Percentiles rank a stretch among this genome's conserved stretches.
phyloP scores from a whole-genome alignment of 1,140 invertebrate genomes.

The Nilaparvata lugens region DNA sequence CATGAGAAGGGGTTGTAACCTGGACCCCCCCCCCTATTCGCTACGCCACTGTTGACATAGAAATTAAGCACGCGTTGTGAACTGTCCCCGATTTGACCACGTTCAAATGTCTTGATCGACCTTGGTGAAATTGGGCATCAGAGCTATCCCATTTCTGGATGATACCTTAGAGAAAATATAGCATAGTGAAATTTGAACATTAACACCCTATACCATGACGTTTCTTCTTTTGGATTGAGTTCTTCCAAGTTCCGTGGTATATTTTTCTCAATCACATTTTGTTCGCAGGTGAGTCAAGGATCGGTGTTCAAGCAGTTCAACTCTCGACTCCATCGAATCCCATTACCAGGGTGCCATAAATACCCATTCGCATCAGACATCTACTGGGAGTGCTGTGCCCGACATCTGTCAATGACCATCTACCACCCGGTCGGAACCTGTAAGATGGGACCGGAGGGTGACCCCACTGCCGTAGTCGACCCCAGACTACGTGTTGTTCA shows the following conservation, averaged over 20 bases:
- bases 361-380: constrained; percentile 60
- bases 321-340: constrained; percentile 58
- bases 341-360: constrained; percentile 68
- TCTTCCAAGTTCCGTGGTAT: not conserved
- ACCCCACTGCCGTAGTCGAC: constrained; percentile 72
- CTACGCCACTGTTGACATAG: too few species aligned
- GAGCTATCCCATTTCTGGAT: not conserved
- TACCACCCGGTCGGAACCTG: constrained; percentile 74
- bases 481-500: constrained; percentile 67
- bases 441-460: constrained; percentile 72
- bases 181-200: not conserved
- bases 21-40: too few species aligned
- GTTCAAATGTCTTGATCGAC: too few species aligned
- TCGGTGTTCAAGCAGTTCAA: constrained; percentile 72
- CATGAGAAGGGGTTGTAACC: too few species aligned
- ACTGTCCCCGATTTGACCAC: too few species aligned
- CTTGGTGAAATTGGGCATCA: too few species aligned
- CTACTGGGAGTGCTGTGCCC: constrained; percentile 77
- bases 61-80: too few species aligned
- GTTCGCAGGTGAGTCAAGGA: constrained; percentile 54
- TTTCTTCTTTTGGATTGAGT: not conserved
- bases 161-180: too few species aligned
- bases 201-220: not conserved
- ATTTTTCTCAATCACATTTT: not conserved
- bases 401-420: constrained; percentile 78